Evolutionary conservation across 2,888 invertebrate genomes (phyloP), one percentile per base, ranked within the genome.

Genomic region (Sesia bembeciformis): DNA sequence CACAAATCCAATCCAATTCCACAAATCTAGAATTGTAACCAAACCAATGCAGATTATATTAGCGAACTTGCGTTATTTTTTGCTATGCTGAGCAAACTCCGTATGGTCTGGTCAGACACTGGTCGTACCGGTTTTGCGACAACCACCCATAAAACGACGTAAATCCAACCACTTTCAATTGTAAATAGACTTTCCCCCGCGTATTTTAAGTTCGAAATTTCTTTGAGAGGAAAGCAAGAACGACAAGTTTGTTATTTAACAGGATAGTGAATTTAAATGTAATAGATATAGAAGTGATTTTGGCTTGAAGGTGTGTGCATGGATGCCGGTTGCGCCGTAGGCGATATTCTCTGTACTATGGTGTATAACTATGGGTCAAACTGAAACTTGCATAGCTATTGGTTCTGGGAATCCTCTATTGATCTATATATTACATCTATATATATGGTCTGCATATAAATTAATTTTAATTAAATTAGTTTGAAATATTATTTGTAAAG

Each of bases 81-180:
- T 78, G 77, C 81, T 75, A 76, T 72, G 67, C 76, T 69, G 75
- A 77, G 73, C 75, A 71, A 72, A 67, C 65, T 62, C 64, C 62
- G 67, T 68, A 67, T 70, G 60, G 64, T 68, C 74, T 68, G 72
- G 71, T 64, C 78, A 75, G 81, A 76, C 77, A 81, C 79, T 72
- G 76, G 84, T 83, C 70, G 62, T 70, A 84, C 84, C 84, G 84
- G 84, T 84, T 84, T 72, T 53, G 42, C 4, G 38, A 3, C 0
- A 39, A 39, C 40, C 52, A 54, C 39, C 49, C 55, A 53, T 42
- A 57, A 69, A 81, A 75, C 52, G 62, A 40, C 63, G 46, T 58
- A 67, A 61, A 55, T 54, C 7, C 4, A 39, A 49, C 5, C 4
- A 3, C 4, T 1, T 5, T 4, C 51, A 60, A 46, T n/a, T 23